Conservation (phyloP, 1,140 invertebrate species). For the Rhopalosiphum maidis region DNA sequence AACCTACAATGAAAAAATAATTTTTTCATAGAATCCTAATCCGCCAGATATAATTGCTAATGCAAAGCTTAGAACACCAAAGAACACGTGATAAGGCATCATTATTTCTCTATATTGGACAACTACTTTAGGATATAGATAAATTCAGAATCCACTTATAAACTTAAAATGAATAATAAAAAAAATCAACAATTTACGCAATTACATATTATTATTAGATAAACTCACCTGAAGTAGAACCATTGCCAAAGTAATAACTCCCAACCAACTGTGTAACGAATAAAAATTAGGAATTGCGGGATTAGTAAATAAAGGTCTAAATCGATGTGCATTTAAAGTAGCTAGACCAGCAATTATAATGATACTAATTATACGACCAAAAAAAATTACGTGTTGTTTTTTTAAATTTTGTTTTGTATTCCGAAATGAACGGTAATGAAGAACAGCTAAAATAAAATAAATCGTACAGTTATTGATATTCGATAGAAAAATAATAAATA, state of each 20-base stretch:
- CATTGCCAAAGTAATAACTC: slow-evolving; percentile 76
- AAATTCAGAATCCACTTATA: slow-evolving; percentile 76
- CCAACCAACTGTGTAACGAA: slow-evolving; percentile 86
- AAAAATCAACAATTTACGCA: not conserved
- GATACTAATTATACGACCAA: not conserved
- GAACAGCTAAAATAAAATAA: slow-evolving; percentile 70
- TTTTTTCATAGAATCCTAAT: slow-evolving; percentile 84
- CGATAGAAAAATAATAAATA: not conserved
- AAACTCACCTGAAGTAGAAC: slow-evolving; percentile 75
- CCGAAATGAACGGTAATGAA: slow-evolving; percentile 83
- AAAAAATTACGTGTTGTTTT: slow-evolving; percentile 71
- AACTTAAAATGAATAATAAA: slow-evolving; percentile 68
- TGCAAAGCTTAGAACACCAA: slow-evolving; percentile 78
- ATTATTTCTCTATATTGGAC: slow-evolving; percentile 69
- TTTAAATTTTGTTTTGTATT: slow-evolving; percentile 80
- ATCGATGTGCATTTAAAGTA: slow-evolving; percentile 82
- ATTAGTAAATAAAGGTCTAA: slow-evolving; percentile 64
- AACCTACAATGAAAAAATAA: slow-evolving; percentile 69
- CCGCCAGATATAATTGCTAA: slow-evolving; percentile 74
- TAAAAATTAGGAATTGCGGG: slow-evolving; percentile 80
- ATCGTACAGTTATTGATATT: too few relatives aligned
- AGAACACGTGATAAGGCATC: slow-evolving; percentile 82
- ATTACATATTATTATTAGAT: not conserved
- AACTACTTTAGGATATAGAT: slow-evolving; percentile 76
- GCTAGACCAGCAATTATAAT: slow-evolving; percentile 74